These are phyloP conservation scores for Ceramica pisi DNA, from an alignment of 2,888 invertebrate species.

Conservation along the genomic window DNA sequence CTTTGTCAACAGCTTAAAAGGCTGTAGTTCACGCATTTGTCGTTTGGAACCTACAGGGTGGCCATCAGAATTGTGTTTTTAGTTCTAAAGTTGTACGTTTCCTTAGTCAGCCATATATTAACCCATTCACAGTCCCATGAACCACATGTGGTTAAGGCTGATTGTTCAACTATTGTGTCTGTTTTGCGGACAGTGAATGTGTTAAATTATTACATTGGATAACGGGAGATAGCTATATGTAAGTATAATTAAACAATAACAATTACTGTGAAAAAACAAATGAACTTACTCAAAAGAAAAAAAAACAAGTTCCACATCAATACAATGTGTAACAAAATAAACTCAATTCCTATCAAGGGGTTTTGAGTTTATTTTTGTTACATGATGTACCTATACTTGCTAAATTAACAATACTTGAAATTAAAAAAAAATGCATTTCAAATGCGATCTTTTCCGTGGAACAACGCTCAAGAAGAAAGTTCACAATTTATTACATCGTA, in stretches of 20 bases:
- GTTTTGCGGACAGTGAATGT: too few relatives aligned
- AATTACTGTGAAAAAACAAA: background rate
- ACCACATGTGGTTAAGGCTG: too few relatives aligned
- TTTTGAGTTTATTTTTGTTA: too few relatives aligned
- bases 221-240: too few relatives aligned
- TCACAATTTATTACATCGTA: constrained; percentile 40
- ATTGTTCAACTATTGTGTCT: too few relatives aligned
- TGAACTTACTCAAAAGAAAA: background rate
- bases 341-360: too few relatives aligned
- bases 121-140: too few relatives aligned
- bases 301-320: too few relatives aligned
- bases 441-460: background rate
- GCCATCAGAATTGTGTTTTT: background rate
- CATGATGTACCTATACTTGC: too few relatives aligned
- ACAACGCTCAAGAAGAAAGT: background rate
- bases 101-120: background rate
- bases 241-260: too few relatives aligned
- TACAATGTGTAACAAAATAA: too few relatives aligned
- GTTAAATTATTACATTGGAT: background rate
- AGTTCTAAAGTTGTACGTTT: background rate
- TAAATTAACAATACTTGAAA: too few relatives aligned
- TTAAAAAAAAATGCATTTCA: background rate
- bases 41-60: background rate
- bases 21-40: background rate
- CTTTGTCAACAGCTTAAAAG: background rate